A percentile compares a stretch with the other conserved stretches of the same genome.
Evolutionary conservation across 2,113 vertebrate genomes (phyloP).

Genomic region (Cercocebus atys): DNA sequence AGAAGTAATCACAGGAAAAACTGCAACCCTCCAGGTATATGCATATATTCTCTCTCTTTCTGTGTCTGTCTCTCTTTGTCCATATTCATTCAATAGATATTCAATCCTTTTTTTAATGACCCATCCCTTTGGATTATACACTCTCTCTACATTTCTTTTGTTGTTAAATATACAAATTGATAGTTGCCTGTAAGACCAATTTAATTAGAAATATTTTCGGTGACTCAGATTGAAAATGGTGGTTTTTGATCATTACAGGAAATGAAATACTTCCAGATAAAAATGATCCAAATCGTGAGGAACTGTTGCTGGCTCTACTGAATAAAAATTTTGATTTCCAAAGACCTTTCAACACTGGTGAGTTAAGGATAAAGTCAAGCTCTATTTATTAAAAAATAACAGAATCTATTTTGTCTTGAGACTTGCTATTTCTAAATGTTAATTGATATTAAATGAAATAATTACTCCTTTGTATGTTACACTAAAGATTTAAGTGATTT

Average conservation of each 20-base stretch:
- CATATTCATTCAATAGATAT: neutral
- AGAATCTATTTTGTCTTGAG: neutral
- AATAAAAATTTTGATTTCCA: constrained; percentile 23
- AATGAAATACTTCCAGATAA: constrained; percentile 38
- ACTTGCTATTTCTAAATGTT: neutral
- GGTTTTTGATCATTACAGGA: constrained; percentile 29
- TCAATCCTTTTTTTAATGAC: neutral
- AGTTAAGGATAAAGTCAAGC: constrained; percentile 30
- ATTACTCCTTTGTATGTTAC: neutral
- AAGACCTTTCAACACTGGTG: neutral
- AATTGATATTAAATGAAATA: constrained; percentile 28
- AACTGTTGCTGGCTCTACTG: neutral
- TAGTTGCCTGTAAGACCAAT: neutral
- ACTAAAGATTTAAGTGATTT: neutral
- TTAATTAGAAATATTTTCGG: constrained; percentile 19
- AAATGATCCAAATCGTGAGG: neutral
- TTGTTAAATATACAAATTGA: neutral
- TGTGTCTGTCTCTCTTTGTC: neutral
- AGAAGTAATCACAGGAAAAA: neutral
- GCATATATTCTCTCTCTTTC: neutral
- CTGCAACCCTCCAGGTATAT: neutral
- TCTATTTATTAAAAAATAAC: neutral
- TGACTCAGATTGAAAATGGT: neutral
- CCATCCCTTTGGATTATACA: neutral
- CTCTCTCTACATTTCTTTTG: neutral